phyloP scores from a whole-genome alignment of 1,140 invertebrate genomes.

The Stegodyphus dumicola region DNA sequence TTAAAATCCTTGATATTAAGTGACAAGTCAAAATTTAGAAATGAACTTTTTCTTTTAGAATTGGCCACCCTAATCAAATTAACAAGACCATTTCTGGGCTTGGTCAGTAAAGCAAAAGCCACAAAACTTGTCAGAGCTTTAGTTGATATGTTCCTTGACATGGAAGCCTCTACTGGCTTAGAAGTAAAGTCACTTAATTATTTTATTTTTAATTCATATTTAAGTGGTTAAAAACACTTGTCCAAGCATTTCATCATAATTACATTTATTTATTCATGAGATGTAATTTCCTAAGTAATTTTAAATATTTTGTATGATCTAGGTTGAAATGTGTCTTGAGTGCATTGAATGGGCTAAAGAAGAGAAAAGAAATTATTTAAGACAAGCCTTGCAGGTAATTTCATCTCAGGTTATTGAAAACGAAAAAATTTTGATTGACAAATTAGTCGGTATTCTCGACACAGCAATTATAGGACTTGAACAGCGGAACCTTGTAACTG shows the following conservation, averaged over 20 bases:
- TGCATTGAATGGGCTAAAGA: conserved; percentile 99
- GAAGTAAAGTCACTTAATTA: conserved; percentile 69
- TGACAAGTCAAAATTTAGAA: not conserved
- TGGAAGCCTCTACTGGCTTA: conserved; percentile 92
- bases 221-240: not conserved
- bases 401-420: too few relatives aligned
- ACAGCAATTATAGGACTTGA: too few relatives aligned
- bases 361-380: conserved; percentile 94
- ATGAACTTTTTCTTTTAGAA: conserved; percentile 71
- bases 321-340: conserved; percentile 81
- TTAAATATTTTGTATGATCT: conserved; percentile 43
- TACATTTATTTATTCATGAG: too few relatives aligned
- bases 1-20: not conserved
- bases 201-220: not conserved
- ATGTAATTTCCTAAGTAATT: too few relatives aligned
- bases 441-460: too few relatives aligned
- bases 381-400: conserved; percentile 88
- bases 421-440: too few relatives aligned
- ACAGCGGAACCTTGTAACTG: too few relatives aligned
- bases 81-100: conserved; percentile 89
- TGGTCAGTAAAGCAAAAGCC: conserved; percentile 98
- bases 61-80: conserved; percentile 92
- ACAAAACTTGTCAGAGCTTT: conserved; percentile 96
- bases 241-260: not conserved
- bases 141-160: conserved; percentile 97